Evolutionary conservation across 2,797 vertebrate species (phyloP).

Genomic region (Chloroceryle amazona): DNA sequence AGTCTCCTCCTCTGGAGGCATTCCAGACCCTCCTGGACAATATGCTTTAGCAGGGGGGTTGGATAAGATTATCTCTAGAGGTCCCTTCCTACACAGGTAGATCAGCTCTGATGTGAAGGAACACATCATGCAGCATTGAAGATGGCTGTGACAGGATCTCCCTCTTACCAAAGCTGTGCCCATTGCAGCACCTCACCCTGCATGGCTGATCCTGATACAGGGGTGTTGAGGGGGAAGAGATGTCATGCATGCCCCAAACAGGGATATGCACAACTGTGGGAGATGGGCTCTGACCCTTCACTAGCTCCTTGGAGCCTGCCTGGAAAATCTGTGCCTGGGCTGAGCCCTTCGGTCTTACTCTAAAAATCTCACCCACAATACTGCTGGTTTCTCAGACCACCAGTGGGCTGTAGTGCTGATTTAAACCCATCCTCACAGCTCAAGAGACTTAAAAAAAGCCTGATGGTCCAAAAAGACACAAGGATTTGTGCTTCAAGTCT

Average conservation of each 20-base stretch:
- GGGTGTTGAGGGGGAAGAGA: not conserved
- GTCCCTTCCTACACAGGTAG: not conserved
- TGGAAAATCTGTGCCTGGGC: not conserved
- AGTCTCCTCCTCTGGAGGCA: not conserved
- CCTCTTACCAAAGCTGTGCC: not conserved
- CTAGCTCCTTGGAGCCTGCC: not conserved
- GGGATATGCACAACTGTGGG: no score
- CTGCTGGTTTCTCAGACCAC: not conserved
- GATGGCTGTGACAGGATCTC: not conserved
- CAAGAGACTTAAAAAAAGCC: not conserved
- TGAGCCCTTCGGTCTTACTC: not conserved
- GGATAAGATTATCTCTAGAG: not conserved
- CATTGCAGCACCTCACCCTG: not conserved
- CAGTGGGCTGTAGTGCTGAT: not conserved
- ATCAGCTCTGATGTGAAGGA: not conserved
- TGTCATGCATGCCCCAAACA: accelerated
- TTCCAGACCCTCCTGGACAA: not conserved
- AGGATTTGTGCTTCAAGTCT: not conserved
- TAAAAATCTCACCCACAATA: not conserved
- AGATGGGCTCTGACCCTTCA: not conserved
- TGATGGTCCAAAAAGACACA: not conserved
- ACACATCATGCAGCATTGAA: accelerated
- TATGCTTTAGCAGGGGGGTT: not conserved
- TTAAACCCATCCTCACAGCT: not conserved
- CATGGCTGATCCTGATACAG: not conserved